Base-by-base conservation (phyloP, 2,797 vertebrate species). In the Lepus townsendii region DNA sequence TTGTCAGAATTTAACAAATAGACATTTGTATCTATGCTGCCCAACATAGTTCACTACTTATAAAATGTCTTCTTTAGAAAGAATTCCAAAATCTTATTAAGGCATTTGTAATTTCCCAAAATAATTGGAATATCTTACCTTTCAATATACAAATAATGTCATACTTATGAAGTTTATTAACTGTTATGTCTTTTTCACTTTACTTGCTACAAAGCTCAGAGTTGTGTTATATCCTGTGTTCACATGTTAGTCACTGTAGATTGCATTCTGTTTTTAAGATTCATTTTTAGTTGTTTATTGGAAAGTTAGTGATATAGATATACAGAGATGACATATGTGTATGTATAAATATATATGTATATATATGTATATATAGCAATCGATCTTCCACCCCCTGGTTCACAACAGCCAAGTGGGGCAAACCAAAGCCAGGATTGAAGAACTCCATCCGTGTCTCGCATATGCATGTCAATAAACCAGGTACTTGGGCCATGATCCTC, bases 211-310 rank as follows among this genome's bases (percentile, higher is more conserved):
- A 11, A 47, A 47, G 0, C 14, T 68, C 8, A 66, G 10, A 82
- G 17, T 14, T 12, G 50, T 5, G 22, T n/a, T n/a, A 7, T 2
- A 10, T 7, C 35, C 1, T 12, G 27, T 80, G 1, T 16, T 12
- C 47, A 5, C 60, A 19, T 0, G 20, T 1, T 12, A 13, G 14
- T 11, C n/a, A n/a, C 19, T 24, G 3, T 7, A 1, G 1, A 47
- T 47, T 47, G 42, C 42, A 47, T 47, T 47, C 42, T 47, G 42
- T 47, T 47, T 47, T 47, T 47, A 47, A 47, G 42, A 47, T 47
- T 47, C 42, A 47, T 47, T 47, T 42, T 47, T 47, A 47, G 42
- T 47, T 47, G 9, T 47, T 47, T 47, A 47, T 47, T 47, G 42
- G 42, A 47, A 47, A 47, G 42, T 47, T 47, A 47, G 42, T 47